Percentiles rank a stretch among this genome's conserved stretches.
Evolutionary conservation across 2,113 vertebrate genomes (phyloP).

Genomic region (Poeciliopsis prolifica): DNA sequence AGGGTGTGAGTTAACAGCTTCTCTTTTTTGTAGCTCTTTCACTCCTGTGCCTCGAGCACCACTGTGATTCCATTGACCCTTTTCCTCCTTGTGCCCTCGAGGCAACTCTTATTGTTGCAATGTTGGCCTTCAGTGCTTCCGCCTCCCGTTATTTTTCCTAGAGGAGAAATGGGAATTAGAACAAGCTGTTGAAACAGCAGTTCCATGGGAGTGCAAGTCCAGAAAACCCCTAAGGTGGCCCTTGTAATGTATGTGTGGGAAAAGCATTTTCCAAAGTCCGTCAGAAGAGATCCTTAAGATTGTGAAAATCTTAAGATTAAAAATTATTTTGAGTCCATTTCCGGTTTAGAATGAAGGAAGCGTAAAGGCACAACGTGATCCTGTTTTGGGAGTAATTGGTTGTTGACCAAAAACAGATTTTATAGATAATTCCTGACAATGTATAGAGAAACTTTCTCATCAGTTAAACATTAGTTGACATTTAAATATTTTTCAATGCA

Average conservation of each 20-base stretch:
- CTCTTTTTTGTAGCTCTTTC: conserved; percentile 55
- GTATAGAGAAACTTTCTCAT: background rate
- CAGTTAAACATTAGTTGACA: background rate
- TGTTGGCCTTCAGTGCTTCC: conserved; percentile 61
- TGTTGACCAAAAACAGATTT: background rate
- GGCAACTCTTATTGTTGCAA: conserved; percentile 65
- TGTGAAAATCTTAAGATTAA: background rate
- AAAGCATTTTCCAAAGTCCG: conserved; percentile 28
- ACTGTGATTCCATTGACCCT: conserved; percentile 70
- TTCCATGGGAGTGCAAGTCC: conserved; percentile 64
- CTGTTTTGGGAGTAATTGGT: background rate
- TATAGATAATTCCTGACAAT: conserved; percentile 1
- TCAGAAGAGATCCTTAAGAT: conserved; percentile 17
- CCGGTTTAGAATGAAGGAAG: background rate
- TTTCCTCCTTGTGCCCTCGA: conserved; percentile 63
- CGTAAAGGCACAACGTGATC: background rate
- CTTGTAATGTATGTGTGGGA: conserved; percentile 55
- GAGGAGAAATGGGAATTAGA: conserved; percentile 67
- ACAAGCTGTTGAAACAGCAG: conserved; percentile 78
- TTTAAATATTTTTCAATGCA: background rate
- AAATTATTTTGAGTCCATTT: conserved; percentile 9
- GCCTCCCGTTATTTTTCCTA: conserved; percentile 66
- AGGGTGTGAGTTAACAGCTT: conserved; percentile 50
- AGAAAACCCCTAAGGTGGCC: conserved; percentile 53
- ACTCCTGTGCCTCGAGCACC: conserved; percentile 50